A percentile compares a stretch with the other conserved stretches of the same genome.
phyloP scores from a whole-genome alignment of 2,888 invertebrate species.

The Panzeria rudis region DNA sequence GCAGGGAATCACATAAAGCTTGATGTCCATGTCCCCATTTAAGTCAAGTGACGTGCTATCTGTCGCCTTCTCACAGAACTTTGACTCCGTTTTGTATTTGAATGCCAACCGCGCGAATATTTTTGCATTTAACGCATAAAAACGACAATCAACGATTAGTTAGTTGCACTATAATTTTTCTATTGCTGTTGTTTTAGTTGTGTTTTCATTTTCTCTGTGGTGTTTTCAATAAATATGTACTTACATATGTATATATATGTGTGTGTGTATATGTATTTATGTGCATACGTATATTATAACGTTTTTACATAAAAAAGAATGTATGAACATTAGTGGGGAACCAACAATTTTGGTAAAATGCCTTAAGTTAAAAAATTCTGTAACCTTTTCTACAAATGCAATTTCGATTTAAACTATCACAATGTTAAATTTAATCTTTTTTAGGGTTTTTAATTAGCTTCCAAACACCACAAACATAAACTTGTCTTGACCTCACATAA shows the following conservation, averaged over 20 bases:
- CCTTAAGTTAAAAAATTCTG: background rate
- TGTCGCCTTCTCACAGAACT: slow-evolving; percentile 83
- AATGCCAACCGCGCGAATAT: slow-evolving; percentile 78
- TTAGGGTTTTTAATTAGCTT: background rate
- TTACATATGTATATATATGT: background rate
- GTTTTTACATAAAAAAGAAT: slow-evolving; percentile 4
- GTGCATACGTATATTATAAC: slow-evolving; percentile 22
- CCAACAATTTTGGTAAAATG: background rate
- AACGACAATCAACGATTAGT: slow-evolving; percentile 71
- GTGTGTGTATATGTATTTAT: background rate
- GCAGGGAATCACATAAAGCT: slow-evolving; percentile 74
- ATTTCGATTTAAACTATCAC: background rate
- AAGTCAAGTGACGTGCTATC: slow-evolving; percentile 83
- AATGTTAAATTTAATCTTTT: background rate
- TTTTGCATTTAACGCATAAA: slow-evolving; percentile 71
- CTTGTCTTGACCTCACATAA: too few relatives aligned
- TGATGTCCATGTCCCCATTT: slow-evolving; percentile 83
- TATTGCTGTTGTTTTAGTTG: slow-evolving; percentile 15
- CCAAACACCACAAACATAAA: too few relatives aligned
- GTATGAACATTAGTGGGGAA: slow-evolving; percentile 18
- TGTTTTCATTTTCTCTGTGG: slow-evolving; percentile 23
- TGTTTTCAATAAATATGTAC: background rate
- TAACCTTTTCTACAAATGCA: too few relatives aligned
- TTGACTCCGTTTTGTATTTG: slow-evolving; percentile 82
- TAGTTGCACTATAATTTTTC: slow-evolving; percentile 65